phyloP scores from a whole-genome alignment of 2,113 vertebrate genomes.

The Xiphorhynchus elegans region DNA sequence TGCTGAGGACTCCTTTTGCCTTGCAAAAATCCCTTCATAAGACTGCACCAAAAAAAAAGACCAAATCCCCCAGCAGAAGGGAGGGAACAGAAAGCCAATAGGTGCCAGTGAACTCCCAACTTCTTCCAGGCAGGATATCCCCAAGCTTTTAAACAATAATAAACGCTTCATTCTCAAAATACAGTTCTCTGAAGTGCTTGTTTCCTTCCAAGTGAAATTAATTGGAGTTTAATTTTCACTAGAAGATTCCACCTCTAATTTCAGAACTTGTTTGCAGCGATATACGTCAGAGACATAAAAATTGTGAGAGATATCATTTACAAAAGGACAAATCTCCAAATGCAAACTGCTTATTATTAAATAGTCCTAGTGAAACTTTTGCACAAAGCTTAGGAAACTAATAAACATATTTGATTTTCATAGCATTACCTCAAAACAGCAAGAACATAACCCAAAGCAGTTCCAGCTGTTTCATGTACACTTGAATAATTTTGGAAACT shows the following conservation, averaged over 20 bases:
- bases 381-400: constrained; percentile 15
- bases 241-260: not conserved
- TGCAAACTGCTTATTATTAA: not conserved
- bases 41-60: not conserved
- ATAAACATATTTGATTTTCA: constrained; percentile 30
- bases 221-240: constrained; percentile 19
- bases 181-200: not conserved
- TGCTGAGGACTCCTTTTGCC: not conserved
- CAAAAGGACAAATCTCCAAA: not conserved
- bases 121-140: not conserved
- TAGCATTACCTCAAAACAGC: constrained; percentile 27
- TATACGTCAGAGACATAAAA: not conserved
- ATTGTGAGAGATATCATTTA: not conserved
- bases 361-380: not conserved
- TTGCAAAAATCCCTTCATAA: not conserved
- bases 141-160: constrained; percentile 16
- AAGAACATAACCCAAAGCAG: constrained; percentile 48
- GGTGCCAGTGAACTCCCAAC: not conserved
- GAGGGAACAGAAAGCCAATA: not conserved
- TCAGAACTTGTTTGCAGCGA: not conserved
- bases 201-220: constrained; percentile 34
- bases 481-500: constrained; percentile 51
- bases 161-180: not conserved
- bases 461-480: constrained; percentile 61
- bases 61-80: rapidly evolving